phyloP scores from a whole-genome alignment of 64 coral and sea anemone species.

The Trachythela sp. region DNA sequence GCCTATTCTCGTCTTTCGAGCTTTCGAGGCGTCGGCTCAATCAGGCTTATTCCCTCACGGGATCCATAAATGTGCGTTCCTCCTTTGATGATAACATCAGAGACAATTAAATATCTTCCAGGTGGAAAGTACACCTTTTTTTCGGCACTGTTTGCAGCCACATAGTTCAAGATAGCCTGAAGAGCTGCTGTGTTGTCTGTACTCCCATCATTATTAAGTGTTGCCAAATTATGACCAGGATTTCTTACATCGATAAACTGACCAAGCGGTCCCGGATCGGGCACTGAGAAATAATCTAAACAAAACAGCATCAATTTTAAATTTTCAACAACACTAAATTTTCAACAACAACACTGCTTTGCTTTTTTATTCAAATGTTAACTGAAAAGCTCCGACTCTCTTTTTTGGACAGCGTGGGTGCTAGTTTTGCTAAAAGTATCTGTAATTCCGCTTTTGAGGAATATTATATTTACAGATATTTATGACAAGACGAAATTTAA shows the following conservation, averaged over 20 bases:
- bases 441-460: no score
- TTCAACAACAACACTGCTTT: no score
- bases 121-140: constrained; percentile 37
- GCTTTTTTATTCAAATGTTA: no score
- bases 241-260: constrained; percentile 30
- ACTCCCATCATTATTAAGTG: constrained; percentile 15
- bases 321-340: no score
- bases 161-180: constrained; percentile 18
- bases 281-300: constrained; percentile 5
- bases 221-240: background rate
- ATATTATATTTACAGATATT: no score
- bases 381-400: no score
- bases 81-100: background rate
- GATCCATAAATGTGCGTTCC: background rate
- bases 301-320: no score
- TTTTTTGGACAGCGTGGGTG: no score
- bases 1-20: no score
- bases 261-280: background rate
- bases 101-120: constrained; percentile 12
- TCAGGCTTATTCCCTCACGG: background rate
- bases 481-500: no score
- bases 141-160: background rate
- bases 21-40: no score
- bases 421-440: no score
- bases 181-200: constrained; percentile 19